Percentiles rank a stretch among this genome's conserved stretches.
Conservation (phyloP, 2,797 vertebrate genomes). For the Mallotus villosus region DNA sequence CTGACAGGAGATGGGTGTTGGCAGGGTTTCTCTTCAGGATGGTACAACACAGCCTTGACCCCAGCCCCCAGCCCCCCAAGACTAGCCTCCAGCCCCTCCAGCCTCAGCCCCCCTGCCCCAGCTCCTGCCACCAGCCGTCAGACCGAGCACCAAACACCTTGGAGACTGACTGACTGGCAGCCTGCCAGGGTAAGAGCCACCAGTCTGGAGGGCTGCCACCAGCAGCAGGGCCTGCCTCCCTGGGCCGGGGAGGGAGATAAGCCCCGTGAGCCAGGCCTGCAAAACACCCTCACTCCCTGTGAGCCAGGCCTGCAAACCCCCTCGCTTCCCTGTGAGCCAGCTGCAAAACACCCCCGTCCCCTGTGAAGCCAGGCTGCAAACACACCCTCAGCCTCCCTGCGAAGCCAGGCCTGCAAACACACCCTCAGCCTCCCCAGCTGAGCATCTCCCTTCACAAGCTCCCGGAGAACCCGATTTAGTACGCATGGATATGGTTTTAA, state of each 20-base stretch:
- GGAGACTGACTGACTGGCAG: background rate
- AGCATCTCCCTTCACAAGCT: conserved; percentile 16
- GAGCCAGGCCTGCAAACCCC: background rate
- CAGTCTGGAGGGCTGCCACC: conserved; percentile 57
- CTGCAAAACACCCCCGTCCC: too few species aligned
- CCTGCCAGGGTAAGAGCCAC: conserved; percentile 9
- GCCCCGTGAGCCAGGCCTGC: too few species aligned
- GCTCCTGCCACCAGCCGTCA: background rate
- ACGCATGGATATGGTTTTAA: too few species aligned
- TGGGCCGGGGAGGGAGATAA: conserved; percentile 37
- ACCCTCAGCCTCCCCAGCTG: conserved; percentile 5
- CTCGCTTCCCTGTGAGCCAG: too few species aligned
- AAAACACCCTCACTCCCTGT: conserved; percentile 1
- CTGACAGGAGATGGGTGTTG: conserved; percentile 50
- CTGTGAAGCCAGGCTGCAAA: too few species aligned
- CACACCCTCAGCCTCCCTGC: too few species aligned
- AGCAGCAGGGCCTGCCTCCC: conserved; percentile 38
- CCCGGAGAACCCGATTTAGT: conserved; percentile 28
- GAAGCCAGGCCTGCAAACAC: background rate
- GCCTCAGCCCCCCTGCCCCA: too few species aligned
- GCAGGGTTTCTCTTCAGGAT: conserved; percentile 41
- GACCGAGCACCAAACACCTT: background rate
- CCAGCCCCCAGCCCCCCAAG: conserved; percentile 59
- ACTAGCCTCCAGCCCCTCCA: background rate
- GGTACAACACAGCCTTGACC: conserved; percentile 52